Evolutionary conservation across 2,797 vertebrate genomes (phyloP), one percentile per base, ranked within the genome.

Genomic region (Gymnoscopelus microlampas): DNA sequence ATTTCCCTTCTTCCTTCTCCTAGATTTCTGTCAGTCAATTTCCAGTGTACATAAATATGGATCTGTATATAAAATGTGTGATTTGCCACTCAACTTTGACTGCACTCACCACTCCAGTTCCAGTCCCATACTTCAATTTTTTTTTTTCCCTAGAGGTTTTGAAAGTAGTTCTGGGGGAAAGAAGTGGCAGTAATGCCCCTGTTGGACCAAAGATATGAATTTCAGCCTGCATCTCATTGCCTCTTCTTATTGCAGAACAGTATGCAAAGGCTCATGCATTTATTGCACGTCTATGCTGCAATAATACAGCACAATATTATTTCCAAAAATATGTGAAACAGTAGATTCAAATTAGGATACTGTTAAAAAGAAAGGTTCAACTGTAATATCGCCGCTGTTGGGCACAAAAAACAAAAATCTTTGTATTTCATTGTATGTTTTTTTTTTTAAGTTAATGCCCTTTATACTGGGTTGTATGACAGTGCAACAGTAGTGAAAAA

Each of bases 11-110:
- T 47, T 70, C 15, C 50, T 14, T 13, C n/a, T 35, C 11, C 26
- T 15, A 4, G 47, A 53, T 49, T 35, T 7, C 54, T 10, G 7
- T 65, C 50, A 10, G 14, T 29, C 58, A 62, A 19, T 19, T 29
- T 3, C 13, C 14, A 26, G 14, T 6, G 55, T 9, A 10, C 8
- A 59, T 68, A 53, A 68, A 68, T 68, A 58, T 74, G 48, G n/a
- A 53, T 63, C 47, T 49, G 55, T 54, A 51, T 13, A 49, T 39
- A 67, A 73, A 62, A 44, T 54, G 15, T 15, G 23, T 15, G 59
- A 56, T 50, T 29, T 29, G 49, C 32, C 5, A 4, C 24, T 49
- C 8, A 19, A 44, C 13, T 6, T 53, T 24, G 2, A 53, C 50
- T n/a, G 15, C 29, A n/a, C 19, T 47, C 53, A 24, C 5, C 49